These are phyloP conservation scores for Orchestia grillus DNA, from an alignment of 1,140 invertebrate species.

Conservation along the genomic window DNA sequence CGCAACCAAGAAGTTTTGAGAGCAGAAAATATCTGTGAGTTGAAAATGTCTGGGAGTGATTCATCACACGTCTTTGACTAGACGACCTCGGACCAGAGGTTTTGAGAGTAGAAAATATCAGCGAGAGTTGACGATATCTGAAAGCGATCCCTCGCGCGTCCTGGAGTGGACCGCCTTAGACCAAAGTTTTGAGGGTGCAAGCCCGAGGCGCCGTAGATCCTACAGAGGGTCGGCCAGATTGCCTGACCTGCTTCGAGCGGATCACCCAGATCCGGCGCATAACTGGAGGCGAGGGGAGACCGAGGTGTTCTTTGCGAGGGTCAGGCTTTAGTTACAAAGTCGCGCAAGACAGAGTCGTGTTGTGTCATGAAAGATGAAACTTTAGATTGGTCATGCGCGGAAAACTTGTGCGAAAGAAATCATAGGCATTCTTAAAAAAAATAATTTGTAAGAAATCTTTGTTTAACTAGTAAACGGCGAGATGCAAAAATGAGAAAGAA, in stretches of 20 bases:
- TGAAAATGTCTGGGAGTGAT: neutral
- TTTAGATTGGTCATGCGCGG: neutral
- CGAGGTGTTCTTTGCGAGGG: neutral
- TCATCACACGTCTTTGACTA: neutral
- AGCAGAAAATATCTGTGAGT: too few relatives aligned
- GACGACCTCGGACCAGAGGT: neutral
- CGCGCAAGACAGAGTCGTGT: neutral
- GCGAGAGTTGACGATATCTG: neutral
- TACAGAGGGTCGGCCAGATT: slow-evolving; percentile 8
- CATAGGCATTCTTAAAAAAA: neutral
- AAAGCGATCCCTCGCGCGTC: neutral
- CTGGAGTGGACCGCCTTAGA: neutral
- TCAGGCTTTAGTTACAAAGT: neutral
- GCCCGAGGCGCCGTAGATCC: slow-evolving; percentile 33
- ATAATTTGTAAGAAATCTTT: neutral
- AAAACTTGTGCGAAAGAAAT: neutral
- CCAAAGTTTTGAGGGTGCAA: neutral
- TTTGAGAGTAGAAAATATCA: neutral
- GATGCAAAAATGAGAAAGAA: neutral
- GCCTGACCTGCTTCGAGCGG: slow-evolving; percentile 47
- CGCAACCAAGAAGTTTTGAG: too few relatives aligned
- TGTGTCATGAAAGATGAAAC: neutral
- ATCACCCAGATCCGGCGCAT: slow-evolving; percentile 51
- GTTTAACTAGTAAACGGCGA: neutral
- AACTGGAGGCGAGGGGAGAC: slow-evolving; percentile 33